Evolutionary conservation across 2,888 invertebrate genomes (phyloP), one percentile per base, ranked within the genome.

Genomic region (Sinohyriopsis cumingii): DNA sequence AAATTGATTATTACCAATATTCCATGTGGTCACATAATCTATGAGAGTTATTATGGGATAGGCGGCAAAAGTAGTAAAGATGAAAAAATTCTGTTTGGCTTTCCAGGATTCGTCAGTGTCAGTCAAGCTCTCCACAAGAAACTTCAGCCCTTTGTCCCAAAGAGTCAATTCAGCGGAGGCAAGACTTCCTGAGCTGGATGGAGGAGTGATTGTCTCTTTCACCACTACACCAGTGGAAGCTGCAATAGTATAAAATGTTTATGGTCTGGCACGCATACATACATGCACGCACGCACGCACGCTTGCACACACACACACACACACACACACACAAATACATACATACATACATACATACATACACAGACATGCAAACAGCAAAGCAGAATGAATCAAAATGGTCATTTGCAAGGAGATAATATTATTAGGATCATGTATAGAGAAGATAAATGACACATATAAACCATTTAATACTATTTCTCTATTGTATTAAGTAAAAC

Each of bases 11-110:
- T 45, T 67, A 77, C 79, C 81, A 63, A 66, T 62, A 24, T 69
- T 20, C 84, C 84, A 84, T 9, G 80, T 71, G 28, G 69, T 72
- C 4, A 76, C 77, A 62, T 84, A 79, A 59, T 80, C 80, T 5
- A 75, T 62, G 1, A 84, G 63, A 24, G 65, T 57, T 15, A 84
- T 59, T 24, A 78, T 76, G 7, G 75, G 78, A 63, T 75, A 74
- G 24, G 72, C 76, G 20, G 68, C 71, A 12, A 68, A 73, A 45
- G 61, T 68, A 18, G 73, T 69, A 18, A 72, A 57, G 0, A 75
- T 70, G 24, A 66, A 59, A 22, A 78, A 72, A 65, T 77, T 68
- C 1, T 78, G 63, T 15, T 61, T 53, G 6, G 65, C 59, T 9
- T 28, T 56, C 65, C 72, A 71, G 24, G 22, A 19, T 62, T 65